Conservation (phyloP, 2,797 vertebrate genomes). For the Lagorchestes hirsutus region DNA sequence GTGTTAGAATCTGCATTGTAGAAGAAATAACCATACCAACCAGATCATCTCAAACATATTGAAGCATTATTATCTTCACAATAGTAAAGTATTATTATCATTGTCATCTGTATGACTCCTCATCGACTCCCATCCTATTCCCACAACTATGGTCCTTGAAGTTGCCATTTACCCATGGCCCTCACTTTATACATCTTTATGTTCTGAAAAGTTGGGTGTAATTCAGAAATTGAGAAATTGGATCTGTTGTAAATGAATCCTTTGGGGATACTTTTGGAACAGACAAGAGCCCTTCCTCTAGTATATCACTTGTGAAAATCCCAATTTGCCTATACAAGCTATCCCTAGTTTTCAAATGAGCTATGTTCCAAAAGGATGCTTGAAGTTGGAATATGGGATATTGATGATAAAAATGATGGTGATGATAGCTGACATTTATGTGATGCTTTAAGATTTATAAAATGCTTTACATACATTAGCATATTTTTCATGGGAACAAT, state of each 20-base stretch:
- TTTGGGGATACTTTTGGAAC: not conserved
- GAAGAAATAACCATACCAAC: not conserved
- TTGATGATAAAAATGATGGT: not conserved
- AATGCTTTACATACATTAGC: not conserved
- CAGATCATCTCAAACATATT: not conserved
- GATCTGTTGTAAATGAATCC: not conserved
- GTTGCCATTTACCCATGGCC: not conserved
- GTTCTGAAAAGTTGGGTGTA: not conserved
- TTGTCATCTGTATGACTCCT: not conserved
- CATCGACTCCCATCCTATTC: too few relatives aligned
- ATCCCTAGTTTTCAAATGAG: not conserved
- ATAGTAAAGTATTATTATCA: not conserved
- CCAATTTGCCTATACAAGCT: not conserved
- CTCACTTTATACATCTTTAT: not conserved
- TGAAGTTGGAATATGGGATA: not conserved
- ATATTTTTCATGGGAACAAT: not conserved
- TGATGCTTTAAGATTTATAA: conserved; percentile 6
- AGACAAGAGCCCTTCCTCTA: not conserved
- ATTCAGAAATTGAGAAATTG: not conserved
- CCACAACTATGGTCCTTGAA: not conserved
- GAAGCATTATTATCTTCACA: not conserved
- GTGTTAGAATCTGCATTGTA: not conserved
- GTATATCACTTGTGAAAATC: not conserved
- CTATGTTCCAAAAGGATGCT: not conserved
- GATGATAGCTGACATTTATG: not conserved